Evolutionary conservation across 2,113 vertebrate species (phyloP), one percentile per base, ranked within the genome.

Genomic region (Trinectes maculatus): DNA sequence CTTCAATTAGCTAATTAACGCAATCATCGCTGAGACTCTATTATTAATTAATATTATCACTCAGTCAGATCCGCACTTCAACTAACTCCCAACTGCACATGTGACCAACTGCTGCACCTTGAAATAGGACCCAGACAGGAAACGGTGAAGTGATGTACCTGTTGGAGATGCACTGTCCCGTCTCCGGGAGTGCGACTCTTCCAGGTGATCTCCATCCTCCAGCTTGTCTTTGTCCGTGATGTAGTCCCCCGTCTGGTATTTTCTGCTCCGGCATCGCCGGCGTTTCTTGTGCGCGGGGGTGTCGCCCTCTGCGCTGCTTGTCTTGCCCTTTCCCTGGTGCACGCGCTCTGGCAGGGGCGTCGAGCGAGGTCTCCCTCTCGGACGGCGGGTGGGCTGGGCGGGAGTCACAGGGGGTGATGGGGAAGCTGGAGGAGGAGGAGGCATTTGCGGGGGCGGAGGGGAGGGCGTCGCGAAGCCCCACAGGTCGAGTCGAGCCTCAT

Each of bases 191-290:
- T 76, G 85, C 57, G 51, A 87, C 28, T 77, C 84, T 31, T 87
- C 77, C 5, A 85, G 89, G 31, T 83, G 91, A 34, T 84, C 91
- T 43, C 85, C 91, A 15, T 90, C 91, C 28, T 83, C 89, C 52
- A 85, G 74, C 60, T 91, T 93, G 72, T 95, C 95, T 48, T 92
- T 93, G 83, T 96, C 96, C 0, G 94, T 96, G 82, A 98, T 78
- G 84, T 98, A 98, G 39, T 98, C 97, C 33, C 96, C 97, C 0
- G 93, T 98, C 88, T 98, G 96, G 74, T 99, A 98, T 74, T 96
- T 99, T 65, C 92, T 92, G 86, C 91, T 98, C 59, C 95, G 95
- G 90, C 95, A 96, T 21, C 96, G 92, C 68, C 92, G 92, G 71
- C 97, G 93, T 63, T 96, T 98, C 92, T 95, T 97, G 61, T 92